Percentiles rank a stretch among this genome's conserved stretches.
These are phyloP conservation scores for Scaptomyza hsui DNA, from an alignment of 1,140 invertebrate species.

Conservation along the genomic window DNA sequence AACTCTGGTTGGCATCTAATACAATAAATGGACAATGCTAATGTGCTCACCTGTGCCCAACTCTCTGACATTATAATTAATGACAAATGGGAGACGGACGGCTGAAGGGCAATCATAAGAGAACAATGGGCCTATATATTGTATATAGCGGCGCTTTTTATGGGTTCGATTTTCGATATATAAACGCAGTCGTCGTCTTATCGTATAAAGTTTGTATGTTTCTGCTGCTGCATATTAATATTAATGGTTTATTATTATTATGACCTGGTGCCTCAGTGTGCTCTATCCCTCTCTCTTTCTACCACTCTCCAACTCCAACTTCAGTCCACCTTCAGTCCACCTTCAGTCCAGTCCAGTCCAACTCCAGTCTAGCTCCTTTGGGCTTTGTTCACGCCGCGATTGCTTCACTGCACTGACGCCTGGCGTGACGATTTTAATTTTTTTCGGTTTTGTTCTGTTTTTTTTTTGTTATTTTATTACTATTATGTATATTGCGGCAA, in stretches of 20 bases:
- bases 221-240: constrained; percentile 64
- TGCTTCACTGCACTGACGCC: constrained; percentile 69
- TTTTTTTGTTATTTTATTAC: constrained; percentile 35
- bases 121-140: constrained; percentile 52
- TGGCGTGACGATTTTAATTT: constrained; percentile 83
- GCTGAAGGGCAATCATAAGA: constrained; percentile 46
- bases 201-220: constrained; percentile 29
- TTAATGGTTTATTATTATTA: constrained; percentile 81
- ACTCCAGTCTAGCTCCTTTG: constrained; percentile 49
- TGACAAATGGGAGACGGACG: constrained; percentile 52
- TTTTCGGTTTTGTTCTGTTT: constrained; percentile 3
- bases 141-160: constrained; percentile 11
- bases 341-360: not conserved
- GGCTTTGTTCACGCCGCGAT: constrained; percentile 69
- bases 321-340: not conserved
- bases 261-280: constrained; percentile 66
- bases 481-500: constrained; percentile 74
- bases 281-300: constrained; percentile 3
- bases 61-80: constrained; percentile 78
- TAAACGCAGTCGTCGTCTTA: constrained; percentile 19
- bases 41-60: constrained; percentile 61
- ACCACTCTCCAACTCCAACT: constrained; percentile 11
- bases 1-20: constrained; percentile 45
- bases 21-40: constrained; percentile 70
- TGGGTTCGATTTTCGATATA: constrained; percentile 69